Percentiles rank a stretch among this genome's conserved stretches.
phyloP scores from a whole-genome alignment of 2,888 invertebrate species.

The Xanthia togata region DNA sequence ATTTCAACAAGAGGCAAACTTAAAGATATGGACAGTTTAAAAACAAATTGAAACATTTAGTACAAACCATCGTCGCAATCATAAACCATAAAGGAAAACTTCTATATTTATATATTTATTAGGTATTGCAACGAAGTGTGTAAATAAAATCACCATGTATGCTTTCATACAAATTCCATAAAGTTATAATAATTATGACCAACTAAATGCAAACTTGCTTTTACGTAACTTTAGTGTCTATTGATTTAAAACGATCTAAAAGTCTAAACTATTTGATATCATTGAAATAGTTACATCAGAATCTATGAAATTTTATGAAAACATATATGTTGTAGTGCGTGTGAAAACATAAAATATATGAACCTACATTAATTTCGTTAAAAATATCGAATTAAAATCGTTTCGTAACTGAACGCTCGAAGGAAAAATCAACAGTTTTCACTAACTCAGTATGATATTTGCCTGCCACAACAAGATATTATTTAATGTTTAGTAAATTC shows the following conservation, averaged over 20 bases:
- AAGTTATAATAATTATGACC: constrained; percentile 37
- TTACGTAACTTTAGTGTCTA: constrained; percentile 49
- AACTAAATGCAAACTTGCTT: constrained; percentile 61
- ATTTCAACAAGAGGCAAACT: constrained; percentile 75
- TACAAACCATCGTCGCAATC: constrained; percentile 79
- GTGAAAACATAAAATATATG: constrained; percentile 58
- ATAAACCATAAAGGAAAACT: constrained; percentile 74
- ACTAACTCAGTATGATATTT: constrained; percentile 43
- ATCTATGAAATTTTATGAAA: constrained; percentile 63
- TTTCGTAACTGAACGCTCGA: constrained; percentile 66
- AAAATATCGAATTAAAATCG: constrained; percentile 65
- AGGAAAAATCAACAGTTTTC: constrained; percentile 51
- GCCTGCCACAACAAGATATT: constrained; percentile 45
- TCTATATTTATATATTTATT: constrained; percentile 69
- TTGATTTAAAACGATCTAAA: constrained; percentile 30
- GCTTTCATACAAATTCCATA: constrained; percentile 67
- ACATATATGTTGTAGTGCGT: constrained; percentile 62
- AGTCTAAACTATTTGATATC: constrained; percentile 30
- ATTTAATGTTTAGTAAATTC: constrained; percentile 59
- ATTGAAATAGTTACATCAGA: constrained; percentile 40
- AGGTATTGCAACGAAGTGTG: constrained; percentile 74
- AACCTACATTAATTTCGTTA: constrained; percentile 64
- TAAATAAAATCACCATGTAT: constrained; percentile 69
- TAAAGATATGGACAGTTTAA: constrained; percentile 81
- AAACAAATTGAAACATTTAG: constrained; percentile 85